Base-by-base conservation (phyloP, 2,113 vertebrate genomes). In the Holacanthus passer region DNA sequence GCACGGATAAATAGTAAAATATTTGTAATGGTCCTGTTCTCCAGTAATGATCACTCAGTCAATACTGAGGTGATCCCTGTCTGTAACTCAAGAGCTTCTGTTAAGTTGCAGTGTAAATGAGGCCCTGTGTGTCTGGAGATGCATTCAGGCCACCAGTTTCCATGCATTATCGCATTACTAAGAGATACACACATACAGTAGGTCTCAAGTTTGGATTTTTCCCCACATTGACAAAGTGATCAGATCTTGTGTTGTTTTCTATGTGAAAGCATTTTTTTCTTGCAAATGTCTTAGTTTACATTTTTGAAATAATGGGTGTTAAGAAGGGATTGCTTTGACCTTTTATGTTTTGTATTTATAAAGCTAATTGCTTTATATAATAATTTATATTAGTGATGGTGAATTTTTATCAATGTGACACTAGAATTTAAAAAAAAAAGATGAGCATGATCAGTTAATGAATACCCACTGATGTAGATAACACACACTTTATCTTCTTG, bases 291-390 rank as follows among this genome's bases (percentile, higher is more conserved):
- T 91, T 73, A 52, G 45, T 93, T 94, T 90, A 73, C 75, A 65
- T 90, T 87, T 90, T 92, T 86, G 4, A 81, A 90, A 88, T 81
- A 74, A 56, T 79, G 74, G 73, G 78, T 88, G 79, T 91, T 79
- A 66, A 83, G 67, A 87, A 83, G 81, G 73, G 80, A 79, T 90
- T 83, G 80, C 56, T 91, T 91, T 85, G 75, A 84, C 60, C 78
- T 89, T 83, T 89, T 94, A 74, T 83, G 79, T 89, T 95, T 87
- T 93, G 83, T 94, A 93, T 93, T 93, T 93, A 91, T 89, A 74
- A 92, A 90, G 79, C 68, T 70, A 83, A 89, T 87, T 90, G 81
- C 69, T 88, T 94, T 92, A 87, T 84, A 82, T 80, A 81, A 91
- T 90, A 9, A 91, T 93, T 94, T 93, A 89, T 90, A 82, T 89